A percentile compares a stretch with the other conserved stretches of the same genome.
phyloP scores from a whole-genome alignment of 2,113 vertebrate species.

The Carassius carassius region DNA sequence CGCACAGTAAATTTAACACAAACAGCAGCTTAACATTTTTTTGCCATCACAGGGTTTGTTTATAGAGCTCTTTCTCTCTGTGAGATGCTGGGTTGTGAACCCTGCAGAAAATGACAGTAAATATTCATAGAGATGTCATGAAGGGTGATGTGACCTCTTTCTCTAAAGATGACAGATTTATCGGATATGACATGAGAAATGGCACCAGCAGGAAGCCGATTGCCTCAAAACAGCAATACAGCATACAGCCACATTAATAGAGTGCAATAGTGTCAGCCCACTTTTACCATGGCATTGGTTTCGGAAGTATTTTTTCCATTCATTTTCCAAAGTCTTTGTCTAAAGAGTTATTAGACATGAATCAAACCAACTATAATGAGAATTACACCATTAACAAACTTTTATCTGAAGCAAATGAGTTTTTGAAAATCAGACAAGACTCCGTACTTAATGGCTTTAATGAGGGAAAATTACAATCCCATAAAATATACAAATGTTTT shows the following conservation, averaged over 20 bases:
- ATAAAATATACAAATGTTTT: too few species aligned
- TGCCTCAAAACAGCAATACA: neutral
- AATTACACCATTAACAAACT: too few species aligned
- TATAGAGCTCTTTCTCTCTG: neutral
- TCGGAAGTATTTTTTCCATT: too few species aligned
- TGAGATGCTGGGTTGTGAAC: conserved; percentile 2
- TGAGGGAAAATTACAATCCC: too few species aligned
- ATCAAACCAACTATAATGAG: too few species aligned
- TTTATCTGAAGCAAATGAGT: too few species aligned
- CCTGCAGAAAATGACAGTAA: conserved; percentile 22
- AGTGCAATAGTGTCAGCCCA: too few species aligned
- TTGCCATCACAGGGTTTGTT: neutral
- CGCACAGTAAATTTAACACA: conserved; percentile 25
- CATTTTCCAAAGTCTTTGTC: too few species aligned
- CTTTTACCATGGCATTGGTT: too few species aligned
- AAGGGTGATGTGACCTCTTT: conserved; percentile 2
- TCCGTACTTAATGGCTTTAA: too few species aligned
- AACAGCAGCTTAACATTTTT: conserved; percentile 8
- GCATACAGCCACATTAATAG: neutral
- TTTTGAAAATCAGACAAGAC: too few species aligned
- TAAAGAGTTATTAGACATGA: too few species aligned
- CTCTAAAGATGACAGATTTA: conserved; percentile 29
- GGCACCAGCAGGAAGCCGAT: neutral
- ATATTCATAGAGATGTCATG: conserved; percentile 18
- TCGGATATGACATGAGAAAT: neutral